Percentiles rank a stretch among this genome's conserved stretches.
phyloP scores from a whole-genome alignment of 2,113 vertebrate species.

The Microtus richardsoni region DNA sequence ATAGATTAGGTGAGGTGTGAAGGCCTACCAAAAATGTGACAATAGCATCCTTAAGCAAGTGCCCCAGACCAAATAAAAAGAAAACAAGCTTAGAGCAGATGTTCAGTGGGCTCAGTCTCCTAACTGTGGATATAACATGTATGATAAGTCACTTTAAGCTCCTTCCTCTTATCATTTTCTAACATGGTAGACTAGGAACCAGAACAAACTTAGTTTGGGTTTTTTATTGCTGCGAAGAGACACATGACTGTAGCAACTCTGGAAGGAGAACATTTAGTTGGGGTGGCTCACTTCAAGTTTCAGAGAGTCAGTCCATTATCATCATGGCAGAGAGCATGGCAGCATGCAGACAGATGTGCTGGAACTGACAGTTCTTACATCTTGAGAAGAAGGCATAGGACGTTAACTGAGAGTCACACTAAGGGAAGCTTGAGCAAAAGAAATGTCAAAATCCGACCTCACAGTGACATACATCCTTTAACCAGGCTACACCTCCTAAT shows the following conservation, averaged over 20 bases:
- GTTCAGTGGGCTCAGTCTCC: neutral
- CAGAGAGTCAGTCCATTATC: too few relatives aligned
- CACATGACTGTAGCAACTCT: too few relatives aligned
- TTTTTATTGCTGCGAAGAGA: too few relatives aligned
- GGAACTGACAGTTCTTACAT: neutral
- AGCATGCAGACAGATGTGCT: neutral
- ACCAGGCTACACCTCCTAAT: neutral
- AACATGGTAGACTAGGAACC: neutral
- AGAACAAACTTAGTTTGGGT: neutral
- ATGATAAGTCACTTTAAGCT: too few relatives aligned
- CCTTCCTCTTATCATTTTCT: neutral
- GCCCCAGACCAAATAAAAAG: neutral
- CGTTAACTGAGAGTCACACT: neutral
- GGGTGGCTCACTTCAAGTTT: too few relatives aligned
- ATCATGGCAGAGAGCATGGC: neutral
- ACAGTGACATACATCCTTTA: neutral
- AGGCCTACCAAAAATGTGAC: too few relatives aligned
- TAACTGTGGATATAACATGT: accelerated
- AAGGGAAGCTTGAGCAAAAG: neutral
- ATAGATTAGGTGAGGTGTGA: neutral
- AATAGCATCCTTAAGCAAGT: neutral
- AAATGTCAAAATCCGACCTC: neutral
- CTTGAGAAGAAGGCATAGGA: neutral
- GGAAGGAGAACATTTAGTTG: too few relatives aligned
- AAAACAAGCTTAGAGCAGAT: neutral